These are phyloP conservation scores for Rhopilema esculentum DNA, from an alignment of 30 jellyfish, hydroid and myxozoan species.

Conservation along the genomic window DNA sequence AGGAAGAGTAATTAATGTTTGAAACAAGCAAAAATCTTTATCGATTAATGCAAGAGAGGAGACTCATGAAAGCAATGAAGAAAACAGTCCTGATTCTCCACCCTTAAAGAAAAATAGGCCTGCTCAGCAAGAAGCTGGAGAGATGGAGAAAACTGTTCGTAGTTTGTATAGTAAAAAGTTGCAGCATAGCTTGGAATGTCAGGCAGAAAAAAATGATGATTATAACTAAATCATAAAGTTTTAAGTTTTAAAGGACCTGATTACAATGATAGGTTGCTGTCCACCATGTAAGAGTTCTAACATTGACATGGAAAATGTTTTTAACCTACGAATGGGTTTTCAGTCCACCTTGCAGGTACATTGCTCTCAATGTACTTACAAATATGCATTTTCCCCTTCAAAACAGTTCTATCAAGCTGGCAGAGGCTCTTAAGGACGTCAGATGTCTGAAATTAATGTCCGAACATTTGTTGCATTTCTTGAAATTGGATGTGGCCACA, in stretches of 20 bases:
- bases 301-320: background rate
- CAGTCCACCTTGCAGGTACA: background rate
- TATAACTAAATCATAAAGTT: background rate
- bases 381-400: background rate
- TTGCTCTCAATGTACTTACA: background rate
- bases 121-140: constrained; percentile 15
- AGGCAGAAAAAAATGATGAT: background rate
- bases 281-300: background rate
- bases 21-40: constrained; percentile 13
- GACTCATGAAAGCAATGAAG: constrained; percentile 11
- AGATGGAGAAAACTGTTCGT: constrained; percentile 2
- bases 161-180: background rate
- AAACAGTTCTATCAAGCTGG: background rate
- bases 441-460: constrained; percentile 28
- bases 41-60: background rate
- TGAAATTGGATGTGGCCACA: constrained; percentile 54
- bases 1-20: constrained; percentile 1
- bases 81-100: constrained; percentile 2
- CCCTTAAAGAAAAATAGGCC: constrained; percentile 16
- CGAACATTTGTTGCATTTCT: constrained; percentile 50
- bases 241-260: background rate
- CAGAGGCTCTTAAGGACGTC: background rate
- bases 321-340: constrained; percentile 20
- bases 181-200: constrained; percentile 7
- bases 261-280: background rate